Evolutionary conservation across 2,113 vertebrate species (phyloP).

Genomic region (Oriolus oriolus): DNA sequence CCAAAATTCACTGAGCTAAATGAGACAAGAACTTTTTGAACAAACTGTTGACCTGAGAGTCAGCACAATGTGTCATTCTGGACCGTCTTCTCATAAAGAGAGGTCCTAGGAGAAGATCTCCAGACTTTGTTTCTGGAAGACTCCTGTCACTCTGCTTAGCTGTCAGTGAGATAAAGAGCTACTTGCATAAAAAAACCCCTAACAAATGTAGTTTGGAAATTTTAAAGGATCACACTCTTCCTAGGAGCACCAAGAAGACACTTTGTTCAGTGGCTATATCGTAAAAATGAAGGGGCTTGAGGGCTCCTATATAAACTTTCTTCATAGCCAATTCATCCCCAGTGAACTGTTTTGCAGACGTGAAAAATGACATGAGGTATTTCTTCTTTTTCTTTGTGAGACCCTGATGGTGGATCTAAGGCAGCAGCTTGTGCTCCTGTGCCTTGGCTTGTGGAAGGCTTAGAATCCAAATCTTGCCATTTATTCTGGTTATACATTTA

Average conservation of each 20-base stretch:
- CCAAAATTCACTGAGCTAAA: background rate
- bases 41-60: background rate
- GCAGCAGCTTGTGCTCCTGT: background rate
- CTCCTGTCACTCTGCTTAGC: background rate
- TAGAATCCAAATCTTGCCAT: background rate
- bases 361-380: background rate
- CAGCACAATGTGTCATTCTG: background rate
- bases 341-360: background rate
- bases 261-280: background rate
- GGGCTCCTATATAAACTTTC: background rate
- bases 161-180: background rate
- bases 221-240: background rate
- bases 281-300: background rate
- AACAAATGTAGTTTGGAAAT: background rate
- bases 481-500: background rate
- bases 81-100: background rate
- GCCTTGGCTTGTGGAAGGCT: background rate
- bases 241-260: background rate
- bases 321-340: background rate
- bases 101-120: background rate
- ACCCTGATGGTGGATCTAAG: background rate
- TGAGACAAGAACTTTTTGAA: background rate
- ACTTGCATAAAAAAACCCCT: background rate
- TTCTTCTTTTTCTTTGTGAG: background rate
- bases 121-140: background rate